Base-by-base conservation (phyloP, 2,888 invertebrate species). In the Lampropteryx suffumata region DNA sequence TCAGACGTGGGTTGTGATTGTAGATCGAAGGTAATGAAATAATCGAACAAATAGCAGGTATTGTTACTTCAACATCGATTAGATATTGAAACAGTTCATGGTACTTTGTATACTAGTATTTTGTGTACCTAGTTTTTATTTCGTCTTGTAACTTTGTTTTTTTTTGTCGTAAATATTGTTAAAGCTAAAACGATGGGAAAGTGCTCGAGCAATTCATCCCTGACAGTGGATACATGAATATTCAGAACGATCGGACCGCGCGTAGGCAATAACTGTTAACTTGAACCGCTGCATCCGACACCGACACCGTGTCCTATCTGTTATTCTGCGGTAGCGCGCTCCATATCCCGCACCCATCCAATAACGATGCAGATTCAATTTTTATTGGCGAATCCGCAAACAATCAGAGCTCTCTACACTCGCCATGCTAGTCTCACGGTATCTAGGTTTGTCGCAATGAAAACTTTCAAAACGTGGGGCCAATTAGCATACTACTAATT, bases 191-290 rank as follows among this genome's bases (percentile, higher is more conserved):
- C 64, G 61, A 55, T 57, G 65, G 53, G 54, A 70, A 71, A 72
- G 67, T 70, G 69, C 60, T 60, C 53, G 43, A 52, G 53, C 65
- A 65, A 66, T 66, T 67, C 64, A 73, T 71, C 73, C 76, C 72
- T 68, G 66, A 67, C 69, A 68, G 62, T 70, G 65, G 69, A 27
- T 69, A 68, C 76, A 86, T 86, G 85, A 84, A 87, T 87, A 86
- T 86, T 86, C 85, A 86, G 74, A 53, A 67, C 66, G 61, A 71
- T 59, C 78, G 72, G 65, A 71, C 71, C 71, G 71, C 70, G 71
- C 68, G 69, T 79, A 74, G 73, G 80, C 77, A 80, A 83, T 85
- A 82, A 82, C 82, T 82, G 85, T 84, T 84, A 85, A 83, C 83
- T 82, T 72, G 76, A 69, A 68, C 72, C 73, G 75, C 71, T 76